Conservation (phyloP, 1,140 invertebrate species). For the Zaprionus taronus region DNA sequence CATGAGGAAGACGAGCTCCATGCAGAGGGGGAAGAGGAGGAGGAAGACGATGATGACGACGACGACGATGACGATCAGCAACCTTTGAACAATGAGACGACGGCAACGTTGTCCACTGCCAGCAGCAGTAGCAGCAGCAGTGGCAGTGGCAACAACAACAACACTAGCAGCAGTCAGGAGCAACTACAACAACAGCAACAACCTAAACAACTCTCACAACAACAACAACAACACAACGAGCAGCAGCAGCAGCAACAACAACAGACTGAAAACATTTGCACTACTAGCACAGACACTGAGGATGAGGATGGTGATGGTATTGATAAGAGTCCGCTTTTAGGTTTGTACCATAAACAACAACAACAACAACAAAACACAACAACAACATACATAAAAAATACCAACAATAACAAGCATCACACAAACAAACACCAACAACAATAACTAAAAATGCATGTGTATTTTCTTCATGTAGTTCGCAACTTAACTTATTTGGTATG, state of each 20-base stretch:
- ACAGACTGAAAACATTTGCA: slow-evolving; percentile 56
- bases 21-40: slow-evolving; percentile 58
- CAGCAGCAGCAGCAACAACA: slow-evolving; percentile 40
- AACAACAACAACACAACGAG: slow-evolving; percentile 41
- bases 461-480: background rate
- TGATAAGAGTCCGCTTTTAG: slow-evolving; percentile 83
- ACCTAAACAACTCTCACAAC: slow-evolving; percentile 11
- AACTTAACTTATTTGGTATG: background rate
- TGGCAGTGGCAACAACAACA: slow-evolving; percentile 41
- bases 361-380: slow-evolving; percentile 44
- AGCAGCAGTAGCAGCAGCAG: slow-evolving; percentile 51
- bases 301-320: slow-evolving; percentile 83
- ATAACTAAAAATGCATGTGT: slow-evolving; percentile 1
- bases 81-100: slow-evolving; percentile 71
- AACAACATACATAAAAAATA: slow-evolving; percentile 27
- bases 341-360: slow-evolving; percentile 79
- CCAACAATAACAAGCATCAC: slow-evolving; percentile 11
- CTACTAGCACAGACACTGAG: slow-evolving; percentile 57
- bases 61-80: slow-evolving; percentile 78
- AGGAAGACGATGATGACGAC: slow-evolving; percentile 63
- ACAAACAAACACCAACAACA: slow-evolving; percentile 2
- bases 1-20: slow-evolving; percentile 70
- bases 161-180: slow-evolving; percentile 59
- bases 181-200: slow-evolving; percentile 46
- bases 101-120: slow-evolving; percentile 60